Conservation (phyloP, 2,888 invertebrate species). For the Dicyrtoma fusca region DNA sequence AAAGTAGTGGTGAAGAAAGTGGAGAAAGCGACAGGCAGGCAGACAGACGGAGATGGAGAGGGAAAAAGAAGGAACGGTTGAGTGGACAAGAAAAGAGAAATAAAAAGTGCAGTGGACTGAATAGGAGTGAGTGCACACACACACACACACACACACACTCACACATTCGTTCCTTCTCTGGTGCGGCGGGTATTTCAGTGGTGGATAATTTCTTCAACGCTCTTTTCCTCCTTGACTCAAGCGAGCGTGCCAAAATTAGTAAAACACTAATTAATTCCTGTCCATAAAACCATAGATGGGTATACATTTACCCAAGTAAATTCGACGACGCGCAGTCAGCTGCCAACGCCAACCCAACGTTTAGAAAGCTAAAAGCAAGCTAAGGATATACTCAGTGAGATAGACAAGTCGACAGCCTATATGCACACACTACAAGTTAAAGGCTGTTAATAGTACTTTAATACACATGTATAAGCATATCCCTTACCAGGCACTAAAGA, state of each 20-base stretch:
- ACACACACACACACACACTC: too few relatives aligned
- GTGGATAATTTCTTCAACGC: slow-evolving; percentile 34
- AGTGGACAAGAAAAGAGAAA: slow-evolving; percentile 45
- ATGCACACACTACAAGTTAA: too few relatives aligned
- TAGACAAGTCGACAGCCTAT: too few relatives aligned
- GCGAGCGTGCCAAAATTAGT: slow-evolving; percentile 45
- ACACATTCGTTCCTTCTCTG: slow-evolving; percentile 9
- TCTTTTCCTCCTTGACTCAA: slow-evolving; percentile 31
- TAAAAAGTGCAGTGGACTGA: slow-evolving; percentile 44
- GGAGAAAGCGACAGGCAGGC: slow-evolving; percentile 5
- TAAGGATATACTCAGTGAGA: too few relatives aligned
- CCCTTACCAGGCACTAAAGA: too few relatives aligned
- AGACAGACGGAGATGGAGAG: slow-evolving; percentile 4
- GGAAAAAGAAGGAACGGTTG: slow-evolving; percentile 32
- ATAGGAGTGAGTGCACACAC: slow-evolving; percentile 5
- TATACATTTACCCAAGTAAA: background rate
- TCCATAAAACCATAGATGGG: slow-evolving; percentile 36
- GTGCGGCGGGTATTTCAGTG: slow-evolving; percentile 1
- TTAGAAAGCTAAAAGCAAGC: too few relatives aligned
- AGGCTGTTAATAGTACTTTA: too few relatives aligned
- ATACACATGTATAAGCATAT: too few relatives aligned
- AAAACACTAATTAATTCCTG: slow-evolving; percentile 49
- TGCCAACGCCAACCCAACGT: too few relatives aligned
- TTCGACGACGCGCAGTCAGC: too few relatives aligned
- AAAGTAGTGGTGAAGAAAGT: background rate